Evolutionary conservation across 2,797 vertebrate genomes (phyloP), one percentile per base, ranked within the genome.

Genomic region (Myotis vivesi): DNA sequence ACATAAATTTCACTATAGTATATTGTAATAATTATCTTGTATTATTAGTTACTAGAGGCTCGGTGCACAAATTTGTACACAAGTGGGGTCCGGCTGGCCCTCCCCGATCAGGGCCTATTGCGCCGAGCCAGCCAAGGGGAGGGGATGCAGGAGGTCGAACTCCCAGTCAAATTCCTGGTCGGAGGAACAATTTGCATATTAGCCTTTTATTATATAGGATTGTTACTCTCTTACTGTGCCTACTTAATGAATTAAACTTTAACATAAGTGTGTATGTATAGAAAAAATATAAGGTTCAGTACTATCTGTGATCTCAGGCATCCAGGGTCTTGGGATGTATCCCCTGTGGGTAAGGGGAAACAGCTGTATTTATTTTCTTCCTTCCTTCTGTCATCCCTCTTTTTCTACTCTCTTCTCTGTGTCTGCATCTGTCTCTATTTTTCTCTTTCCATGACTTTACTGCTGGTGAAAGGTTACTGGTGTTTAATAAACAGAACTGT

Each of bases 401-500:
- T 81, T 92, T 89, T 16, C 8, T 3, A 55, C 0, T 75, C 3
- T 1, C 33, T 55, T 57, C 25, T 41, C 49, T 83, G 33, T 66
- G 19, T 57, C 57, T 72, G 28, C 82, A 5, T n/a, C 30, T 80
- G 16, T 59, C 33, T 69, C 28, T 46, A 5, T 89, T 44, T 41
- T 15, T 69, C 9, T 85, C 36, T 82, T 53, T 69, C 79, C 23
- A 38, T 62, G 44, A 59, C 6, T 86, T 97, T 0, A 38, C 72
- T 92, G 15, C 46, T n/a, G 0, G 69, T 87, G 84, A 96, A 93
- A 95, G 16, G 62, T 92, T 97, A 97, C 92, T 88, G 87, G 93
- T 95, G 75, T n/a, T 93, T 92, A 38, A 89, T 72, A 92, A 96
- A 95, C 25, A 87, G 77, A 96, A 62, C 80, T 75, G 87, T 97